phyloP scores from a whole-genome alignment of 2,113 vertebrate genomes.

The Alectura lathami region DNA sequence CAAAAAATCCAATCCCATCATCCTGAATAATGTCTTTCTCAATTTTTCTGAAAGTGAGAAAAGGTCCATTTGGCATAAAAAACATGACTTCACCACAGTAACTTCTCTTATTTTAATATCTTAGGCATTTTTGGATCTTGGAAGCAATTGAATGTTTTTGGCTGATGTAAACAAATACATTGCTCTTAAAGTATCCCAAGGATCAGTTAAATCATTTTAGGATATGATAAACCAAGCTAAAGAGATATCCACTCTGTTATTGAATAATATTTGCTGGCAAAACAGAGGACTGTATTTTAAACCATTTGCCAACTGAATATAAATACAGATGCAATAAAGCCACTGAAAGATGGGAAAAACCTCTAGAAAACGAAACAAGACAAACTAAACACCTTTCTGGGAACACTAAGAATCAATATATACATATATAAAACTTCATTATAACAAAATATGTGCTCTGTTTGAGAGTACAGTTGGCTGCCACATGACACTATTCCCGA shows the following conservation, averaged over 20 bases:
- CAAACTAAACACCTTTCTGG: not conserved
- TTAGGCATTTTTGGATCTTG: not conserved
- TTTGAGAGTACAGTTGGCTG: not conserved
- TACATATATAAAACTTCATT: too few species aligned
- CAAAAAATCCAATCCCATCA: not conserved
- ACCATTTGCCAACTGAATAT: not conserved
- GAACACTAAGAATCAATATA: not conserved
- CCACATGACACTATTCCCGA: too few species aligned
- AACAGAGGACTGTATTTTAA: not conserved
- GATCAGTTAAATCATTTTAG: not conserved
- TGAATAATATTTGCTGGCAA: not conserved
- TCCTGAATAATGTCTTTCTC: not conserved
- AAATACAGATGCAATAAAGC: not conserved
- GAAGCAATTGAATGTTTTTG: slow-evolving; percentile 16
- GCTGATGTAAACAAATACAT: not conserved
- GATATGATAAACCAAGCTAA: not conserved
- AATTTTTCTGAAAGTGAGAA: not conserved
- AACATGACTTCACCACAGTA: not conserved
- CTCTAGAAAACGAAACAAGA: not conserved
- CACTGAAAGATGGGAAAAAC: not conserved
- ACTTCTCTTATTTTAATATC: not conserved
- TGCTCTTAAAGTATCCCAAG: not conserved
- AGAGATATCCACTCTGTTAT: not conserved
- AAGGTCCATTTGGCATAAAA: not conserved
- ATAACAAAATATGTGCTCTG: too few species aligned